Conservation (phyloP, 1,140 invertebrate species). For the Cydia splendana region DNA sequence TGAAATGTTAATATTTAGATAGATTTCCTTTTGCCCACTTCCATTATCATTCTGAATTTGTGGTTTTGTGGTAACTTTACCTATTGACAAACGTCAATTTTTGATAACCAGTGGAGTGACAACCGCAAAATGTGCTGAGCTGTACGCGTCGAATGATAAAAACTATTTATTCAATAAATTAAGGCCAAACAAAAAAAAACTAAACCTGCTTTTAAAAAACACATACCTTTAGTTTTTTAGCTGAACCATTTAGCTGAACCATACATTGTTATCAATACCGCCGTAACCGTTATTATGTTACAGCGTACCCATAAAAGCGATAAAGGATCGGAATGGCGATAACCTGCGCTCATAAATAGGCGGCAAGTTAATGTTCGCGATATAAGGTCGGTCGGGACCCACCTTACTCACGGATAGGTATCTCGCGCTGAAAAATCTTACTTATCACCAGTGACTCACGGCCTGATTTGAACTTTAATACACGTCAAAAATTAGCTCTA, state of each 20-base stretch:
- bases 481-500: too few species aligned
- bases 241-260: not conserved
- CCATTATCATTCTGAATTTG: too few species aligned
- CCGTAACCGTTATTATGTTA: constrained; percentile 30
- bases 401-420: constrained; percentile 59
- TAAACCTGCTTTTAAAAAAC: not conserved
- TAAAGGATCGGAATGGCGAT: constrained; percentile 36
- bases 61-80: too few species aligned
- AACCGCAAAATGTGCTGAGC: too few species aligned
- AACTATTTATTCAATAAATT: too few species aligned
- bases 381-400: constrained; percentile 63
- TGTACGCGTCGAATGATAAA: too few species aligned
- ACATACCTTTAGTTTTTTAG: too few species aligned
- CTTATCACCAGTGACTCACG: not conserved
- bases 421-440: constrained; percentile 39
- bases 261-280: constrained; percentile 13
- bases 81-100: too few species aligned
- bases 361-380: constrained; percentile 57
- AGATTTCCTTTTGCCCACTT: not conserved
- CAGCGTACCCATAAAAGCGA: constrained; percentile 20
- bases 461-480: too few species aligned
- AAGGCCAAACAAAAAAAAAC: too few species aligned
- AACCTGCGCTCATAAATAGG: constrained; percentile 50
- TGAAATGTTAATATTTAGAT: too few species aligned
- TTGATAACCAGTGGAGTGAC: too few species aligned